Evolutionary conservation across 2,888 invertebrate species (phyloP).

Genomic region (Cheilosia vulpina): DNA sequence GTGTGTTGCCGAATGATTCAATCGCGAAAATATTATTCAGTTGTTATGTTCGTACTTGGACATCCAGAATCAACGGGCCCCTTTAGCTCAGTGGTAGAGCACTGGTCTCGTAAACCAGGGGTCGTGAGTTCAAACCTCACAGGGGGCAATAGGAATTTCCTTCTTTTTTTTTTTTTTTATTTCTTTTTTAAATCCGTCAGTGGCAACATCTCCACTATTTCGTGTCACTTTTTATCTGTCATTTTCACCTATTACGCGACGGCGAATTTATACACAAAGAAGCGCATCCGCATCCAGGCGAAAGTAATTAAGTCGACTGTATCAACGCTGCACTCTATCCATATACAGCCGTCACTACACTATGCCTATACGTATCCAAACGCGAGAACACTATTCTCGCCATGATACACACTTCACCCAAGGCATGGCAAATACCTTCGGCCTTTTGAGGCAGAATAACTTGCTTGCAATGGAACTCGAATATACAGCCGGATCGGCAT

Average conservation of each 20-base stretch:
- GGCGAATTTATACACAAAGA: conserved; percentile 5
- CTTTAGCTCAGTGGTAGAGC: conserved; percentile 79
- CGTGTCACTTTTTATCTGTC: no score
- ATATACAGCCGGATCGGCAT: conserved; percentile 43
- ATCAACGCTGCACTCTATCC: conserved; percentile 47
- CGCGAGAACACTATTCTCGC: no score
- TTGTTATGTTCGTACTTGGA: conserved; percentile 61
- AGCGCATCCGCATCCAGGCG: conserved; percentile 58
- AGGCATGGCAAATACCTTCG: conserved; percentile 62
- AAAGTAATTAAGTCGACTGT: conserved; percentile 48
- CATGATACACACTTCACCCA: conserved; percentile 24
- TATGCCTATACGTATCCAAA: conserved; percentile 16
- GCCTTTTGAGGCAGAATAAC: conserved; percentile 69
- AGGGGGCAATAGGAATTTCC: conserved; percentile 72
- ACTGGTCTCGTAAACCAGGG: conserved; percentile 78
- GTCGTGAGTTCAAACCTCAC: conserved; percentile 78
- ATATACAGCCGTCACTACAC: conserved; percentile 25
- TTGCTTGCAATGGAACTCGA: conserved; percentile 62
- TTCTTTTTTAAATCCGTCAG: conserved; percentile 22
- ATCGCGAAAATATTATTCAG: background rate
- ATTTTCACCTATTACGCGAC: no score
- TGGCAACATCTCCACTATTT: no score
- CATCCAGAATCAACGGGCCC: conserved; percentile 63
- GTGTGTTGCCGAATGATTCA: background rate
- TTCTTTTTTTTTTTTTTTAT: conserved; percentile 69